Percentiles rank a stretch among this genome's conserved stretches.
phyloP scores from a whole-genome alignment of 2,113 vertebrate species.

The Nematolebias whitei region DNA sequence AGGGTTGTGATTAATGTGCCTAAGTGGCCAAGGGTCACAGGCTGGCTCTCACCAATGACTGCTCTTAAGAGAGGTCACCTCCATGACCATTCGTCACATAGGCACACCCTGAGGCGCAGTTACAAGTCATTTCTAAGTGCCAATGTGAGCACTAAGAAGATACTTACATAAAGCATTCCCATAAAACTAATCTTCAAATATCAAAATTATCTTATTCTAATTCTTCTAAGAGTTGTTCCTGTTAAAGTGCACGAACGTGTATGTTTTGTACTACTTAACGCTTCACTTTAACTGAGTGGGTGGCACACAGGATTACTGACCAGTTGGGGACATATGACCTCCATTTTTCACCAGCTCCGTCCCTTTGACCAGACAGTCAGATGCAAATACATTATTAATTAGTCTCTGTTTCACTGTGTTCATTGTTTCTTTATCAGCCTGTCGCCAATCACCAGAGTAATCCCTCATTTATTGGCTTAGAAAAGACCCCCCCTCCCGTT shows the following conservation, averaged over 20 bases:
- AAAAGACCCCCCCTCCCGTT: slow-evolving; percentile 30
- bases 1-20: slow-evolving; percentile 93
- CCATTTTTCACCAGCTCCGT: slow-evolving; percentile 66
- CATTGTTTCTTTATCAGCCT: slow-evolving; percentile 68
- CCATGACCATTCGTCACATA: slow-evolving; percentile 84
- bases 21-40: slow-evolving; percentile 90
- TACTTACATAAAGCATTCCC: background rate
- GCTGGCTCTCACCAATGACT: slow-evolving; percentile 81
- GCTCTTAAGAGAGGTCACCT: slow-evolving; percentile 90
- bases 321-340: slow-evolving; percentile 72
- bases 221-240: slow-evolving; percentile 4
- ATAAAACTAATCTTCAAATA: background rate
- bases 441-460: slow-evolving; percentile 50
- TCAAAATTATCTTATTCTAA: no score
- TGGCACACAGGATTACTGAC: slow-evolving; percentile 63
- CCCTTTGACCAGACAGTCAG: slow-evolving; percentile 71
- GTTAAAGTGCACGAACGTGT: slow-evolving; percentile 1
- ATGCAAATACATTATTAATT: slow-evolving; percentile 79
- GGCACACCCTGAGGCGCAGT: slow-evolving; percentile 34
- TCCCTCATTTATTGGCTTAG: slow-evolving; percentile 52
- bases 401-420: slow-evolving; percentile 67
- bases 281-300: slow-evolving; percentile 49
- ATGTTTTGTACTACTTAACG: slow-evolving; percentile 20
- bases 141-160: background rate
- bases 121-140: slow-evolving; percentile 16